phyloP scores from a whole-genome alignment of 64 coral and sea anemone genomes.

The Porites australiensis region DNA sequence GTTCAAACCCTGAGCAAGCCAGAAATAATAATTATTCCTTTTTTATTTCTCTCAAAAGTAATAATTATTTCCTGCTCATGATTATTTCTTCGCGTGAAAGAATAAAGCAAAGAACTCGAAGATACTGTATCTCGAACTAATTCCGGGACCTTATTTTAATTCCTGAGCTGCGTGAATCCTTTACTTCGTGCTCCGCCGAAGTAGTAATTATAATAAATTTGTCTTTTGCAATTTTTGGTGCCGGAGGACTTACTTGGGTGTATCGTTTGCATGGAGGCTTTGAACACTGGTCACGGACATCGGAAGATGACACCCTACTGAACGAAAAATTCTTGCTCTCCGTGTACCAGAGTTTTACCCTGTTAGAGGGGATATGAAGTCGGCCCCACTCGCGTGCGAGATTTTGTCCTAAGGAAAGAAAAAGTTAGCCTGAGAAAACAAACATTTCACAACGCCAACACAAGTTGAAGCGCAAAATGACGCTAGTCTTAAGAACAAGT shows the following conservation, averaged over 20 bases:
- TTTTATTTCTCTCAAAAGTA: too few species aligned
- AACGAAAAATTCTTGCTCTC: conserved; percentile 48
- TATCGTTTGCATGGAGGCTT: conserved; percentile 3
- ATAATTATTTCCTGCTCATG: too few species aligned
- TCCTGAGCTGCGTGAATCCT: too few species aligned
- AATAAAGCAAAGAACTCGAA: too few species aligned
- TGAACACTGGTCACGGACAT: conserved; percentile 1
- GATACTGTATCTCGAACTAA: too few species aligned
- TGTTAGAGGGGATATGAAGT: conserved; percentile 6
- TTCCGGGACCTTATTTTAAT: too few species aligned
- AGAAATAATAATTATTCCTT: too few species aligned
- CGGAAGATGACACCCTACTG: conserved; percentile 22
- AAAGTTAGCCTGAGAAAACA: background rate
- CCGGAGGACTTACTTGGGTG: background rate
- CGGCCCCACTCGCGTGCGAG: conserved; percentile 49
- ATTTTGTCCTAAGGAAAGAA: conserved; percentile 41
- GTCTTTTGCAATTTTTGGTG: too few species aligned
- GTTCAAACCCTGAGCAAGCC: too few species aligned
- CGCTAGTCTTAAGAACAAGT: too few species aligned
- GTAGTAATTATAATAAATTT: background rate
- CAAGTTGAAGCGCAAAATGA: background rate
- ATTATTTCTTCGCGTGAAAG: too few species aligned
- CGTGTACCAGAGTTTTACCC: conserved; percentile 46
- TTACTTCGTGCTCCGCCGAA: too few species aligned
- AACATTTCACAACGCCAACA: background rate